Evolutionary conservation across 2,888 invertebrate genomes (phyloP).

Genomic region (Crioceris asparagi): DNA sequence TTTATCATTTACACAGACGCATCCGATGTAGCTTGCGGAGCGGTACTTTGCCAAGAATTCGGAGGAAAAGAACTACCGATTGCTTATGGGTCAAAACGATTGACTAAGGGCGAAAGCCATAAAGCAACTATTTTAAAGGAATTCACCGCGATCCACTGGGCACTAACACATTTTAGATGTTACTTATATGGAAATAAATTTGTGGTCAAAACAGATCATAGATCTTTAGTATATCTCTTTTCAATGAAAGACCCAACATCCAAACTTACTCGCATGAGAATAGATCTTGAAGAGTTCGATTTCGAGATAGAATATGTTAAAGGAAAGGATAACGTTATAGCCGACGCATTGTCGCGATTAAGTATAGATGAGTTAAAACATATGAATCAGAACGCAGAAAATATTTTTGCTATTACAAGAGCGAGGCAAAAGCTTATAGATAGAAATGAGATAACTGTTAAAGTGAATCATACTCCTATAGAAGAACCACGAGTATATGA

Average conservation of each 20-base stretch:
- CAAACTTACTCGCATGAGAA: conserved; percentile 13
- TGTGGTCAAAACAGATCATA: conserved; percentile 13
- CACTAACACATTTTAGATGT: conserved; percentile 10
- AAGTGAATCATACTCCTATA: not conserved
- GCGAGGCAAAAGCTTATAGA: conserved; percentile 1
- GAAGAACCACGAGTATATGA: conserved; percentile 2
- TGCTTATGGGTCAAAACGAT: conserved; percentile 10
- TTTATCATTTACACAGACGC: too few relatives aligned
- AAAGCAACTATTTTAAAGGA: conserved; percentile 10
- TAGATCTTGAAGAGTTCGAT: conserved; percentile 9
- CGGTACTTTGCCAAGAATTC: conserved; percentile 8
- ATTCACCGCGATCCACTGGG: conserved; percentile 12
- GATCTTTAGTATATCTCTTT: conserved; percentile 13
- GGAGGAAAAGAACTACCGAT: conserved; percentile 10
- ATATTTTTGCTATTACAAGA: conserved; percentile 10
- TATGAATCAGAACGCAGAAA: not conserved
- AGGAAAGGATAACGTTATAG: conserved; percentile 5
- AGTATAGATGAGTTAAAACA: conserved; percentile 4
- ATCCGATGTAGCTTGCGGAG: not conserved
- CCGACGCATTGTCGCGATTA: conserved; percentile 8
- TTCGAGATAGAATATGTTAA: conserved; percentile 7
- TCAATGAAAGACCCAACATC: conserved; percentile 14
- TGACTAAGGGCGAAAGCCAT: conserved; percentile 9
- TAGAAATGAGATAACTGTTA: not conserved
- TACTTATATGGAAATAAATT: conserved; percentile 10